These are phyloP conservation scores for Agraylea sexmaculata DNA, from an alignment of 1,140 invertebrate species.

Conservation along the genomic window DNA sequence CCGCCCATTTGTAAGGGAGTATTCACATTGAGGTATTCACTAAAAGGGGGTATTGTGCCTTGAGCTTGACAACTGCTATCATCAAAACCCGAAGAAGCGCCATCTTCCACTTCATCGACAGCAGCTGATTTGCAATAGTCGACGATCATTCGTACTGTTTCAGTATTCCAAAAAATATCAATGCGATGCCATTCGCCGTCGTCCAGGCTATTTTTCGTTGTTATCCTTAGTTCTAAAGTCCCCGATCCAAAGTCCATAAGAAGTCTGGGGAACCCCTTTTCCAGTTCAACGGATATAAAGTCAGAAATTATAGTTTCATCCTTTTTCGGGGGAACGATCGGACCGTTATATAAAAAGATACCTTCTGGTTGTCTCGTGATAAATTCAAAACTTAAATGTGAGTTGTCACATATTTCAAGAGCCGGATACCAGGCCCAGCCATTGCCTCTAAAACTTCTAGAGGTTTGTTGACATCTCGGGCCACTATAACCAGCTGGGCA, in stretches of 20 bases:
- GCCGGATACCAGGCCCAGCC: conserved; percentile 58
- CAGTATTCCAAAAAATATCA: conserved; percentile 53
- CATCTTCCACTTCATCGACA: conserved; percentile 44
- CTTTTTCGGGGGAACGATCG: conserved; percentile 45
- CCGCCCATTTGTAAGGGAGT: conserved; percentile 56
- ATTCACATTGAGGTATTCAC: conserved; percentile 57
- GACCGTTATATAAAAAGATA: conserved; percentile 58
- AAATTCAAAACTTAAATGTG: conserved; percentile 58
- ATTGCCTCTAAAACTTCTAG: conserved; percentile 49
- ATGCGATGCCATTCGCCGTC: conserved; percentile 59
- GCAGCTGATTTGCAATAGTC: conserved; percentile 48
- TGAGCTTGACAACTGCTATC: conserved; percentile 48
- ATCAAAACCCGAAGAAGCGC: conserved; percentile 41
- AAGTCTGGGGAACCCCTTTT: conserved; percentile 49
- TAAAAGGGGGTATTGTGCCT: conserved; percentile 50
- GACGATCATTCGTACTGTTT: conserved; percentile 49
- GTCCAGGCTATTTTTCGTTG: conserved; percentile 42
- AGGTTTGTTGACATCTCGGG: conserved; percentile 56
- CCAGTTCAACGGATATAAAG: conserved; percentile 54
- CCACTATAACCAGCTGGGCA: conserved; percentile 55
- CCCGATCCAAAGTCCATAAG: conserved; percentile 60
- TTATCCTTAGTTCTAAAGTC: conserved; percentile 45
- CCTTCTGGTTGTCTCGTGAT: conserved; percentile 51
- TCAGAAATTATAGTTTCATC: conserved; percentile 44
- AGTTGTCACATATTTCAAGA: conserved; percentile 52